Conservation (phyloP, 2,113 vertebrate genomes). For the Willisornis vidua region DNA sequence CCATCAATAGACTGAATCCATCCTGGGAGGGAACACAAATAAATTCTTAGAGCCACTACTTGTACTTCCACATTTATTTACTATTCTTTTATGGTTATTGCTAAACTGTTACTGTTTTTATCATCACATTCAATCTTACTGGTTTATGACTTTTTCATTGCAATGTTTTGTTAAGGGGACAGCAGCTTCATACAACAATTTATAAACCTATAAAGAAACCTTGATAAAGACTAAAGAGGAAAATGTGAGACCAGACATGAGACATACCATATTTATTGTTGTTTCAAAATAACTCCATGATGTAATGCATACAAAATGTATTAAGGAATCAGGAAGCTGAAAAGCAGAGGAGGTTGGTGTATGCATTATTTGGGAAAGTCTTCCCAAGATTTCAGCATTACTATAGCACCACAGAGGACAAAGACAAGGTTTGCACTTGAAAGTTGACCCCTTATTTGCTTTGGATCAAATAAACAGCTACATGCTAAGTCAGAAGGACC, state of each 20-base stretch:
- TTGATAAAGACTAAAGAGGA: not conserved
- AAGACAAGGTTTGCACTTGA: not conserved
- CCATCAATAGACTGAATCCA: not conserved
- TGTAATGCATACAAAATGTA: conserved; percentile 6
- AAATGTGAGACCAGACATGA: not conserved
- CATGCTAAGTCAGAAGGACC: not conserved
- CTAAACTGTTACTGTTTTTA: conserved; percentile 1
- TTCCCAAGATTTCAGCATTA: not conserved
- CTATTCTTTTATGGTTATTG: not conserved
- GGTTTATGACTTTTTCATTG: conserved; percentile 50
- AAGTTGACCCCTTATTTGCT: not conserved
- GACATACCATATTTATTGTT: not conserved
- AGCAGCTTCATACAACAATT: conserved; percentile 24
- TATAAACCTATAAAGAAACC: conserved; percentile 32
- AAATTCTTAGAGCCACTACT: not conserved
- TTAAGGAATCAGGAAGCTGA: not conserved
- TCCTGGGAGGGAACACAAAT: not conserved
- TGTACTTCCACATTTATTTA: not conserved
- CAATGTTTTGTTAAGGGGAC: conserved; percentile 17
- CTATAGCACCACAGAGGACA: not conserved
- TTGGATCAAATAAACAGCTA: not conserved
- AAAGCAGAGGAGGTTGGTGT: not conserved
- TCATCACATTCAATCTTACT: conserved; percentile 30
- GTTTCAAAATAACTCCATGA: conserved; percentile 10
- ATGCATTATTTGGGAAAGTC: not conserved